These are phyloP conservation scores for Eidolon helvum DNA, from an alignment of 2,113 vertebrate species.

Conservation along the genomic window DNA sequence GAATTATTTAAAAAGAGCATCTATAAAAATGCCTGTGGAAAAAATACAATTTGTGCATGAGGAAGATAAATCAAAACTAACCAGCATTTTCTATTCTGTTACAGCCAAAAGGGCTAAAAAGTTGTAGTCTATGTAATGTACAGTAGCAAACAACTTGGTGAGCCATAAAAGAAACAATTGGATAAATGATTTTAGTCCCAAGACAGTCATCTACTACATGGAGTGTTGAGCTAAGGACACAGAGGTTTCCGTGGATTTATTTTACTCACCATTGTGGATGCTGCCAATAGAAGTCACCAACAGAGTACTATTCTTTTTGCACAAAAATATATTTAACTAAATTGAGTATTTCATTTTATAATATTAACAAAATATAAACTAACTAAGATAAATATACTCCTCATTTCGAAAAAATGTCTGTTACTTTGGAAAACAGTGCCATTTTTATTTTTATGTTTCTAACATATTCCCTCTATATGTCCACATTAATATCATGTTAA, in stretches of 20 bases:
- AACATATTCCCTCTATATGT: neutral
- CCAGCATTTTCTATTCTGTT: conserved; percentile 27
- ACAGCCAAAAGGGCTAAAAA: conserved; percentile 64
- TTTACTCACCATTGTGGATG: neutral
- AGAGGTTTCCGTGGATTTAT: neutral
- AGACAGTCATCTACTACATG: neutral
- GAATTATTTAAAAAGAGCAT: conserved; percentile 74
- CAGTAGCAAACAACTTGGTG: conserved; percentile 63
- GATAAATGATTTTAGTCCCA: conserved; percentile 37
- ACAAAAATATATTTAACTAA: neutral
- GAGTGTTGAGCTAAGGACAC: neutral
- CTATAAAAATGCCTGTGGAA: conserved; percentile 71
- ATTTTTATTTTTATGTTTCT: neutral
- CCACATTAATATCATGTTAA: neutral
- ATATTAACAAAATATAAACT: neutral
- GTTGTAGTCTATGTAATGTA: conserved; percentile 63
- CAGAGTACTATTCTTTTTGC: neutral
- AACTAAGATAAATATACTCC: neutral
- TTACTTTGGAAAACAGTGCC: neutral
- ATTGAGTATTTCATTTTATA: neutral
- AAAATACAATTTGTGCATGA: conserved; percentile 52
- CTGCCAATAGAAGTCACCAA: neutral
- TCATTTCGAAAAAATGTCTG: neutral
- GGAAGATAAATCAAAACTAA: conserved; percentile 74
- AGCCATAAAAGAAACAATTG: conserved; percentile 60